Evolutionary conservation across 2,888 invertebrate genomes (phyloP).

Genomic region (Agrilus biguttatus): DNA sequence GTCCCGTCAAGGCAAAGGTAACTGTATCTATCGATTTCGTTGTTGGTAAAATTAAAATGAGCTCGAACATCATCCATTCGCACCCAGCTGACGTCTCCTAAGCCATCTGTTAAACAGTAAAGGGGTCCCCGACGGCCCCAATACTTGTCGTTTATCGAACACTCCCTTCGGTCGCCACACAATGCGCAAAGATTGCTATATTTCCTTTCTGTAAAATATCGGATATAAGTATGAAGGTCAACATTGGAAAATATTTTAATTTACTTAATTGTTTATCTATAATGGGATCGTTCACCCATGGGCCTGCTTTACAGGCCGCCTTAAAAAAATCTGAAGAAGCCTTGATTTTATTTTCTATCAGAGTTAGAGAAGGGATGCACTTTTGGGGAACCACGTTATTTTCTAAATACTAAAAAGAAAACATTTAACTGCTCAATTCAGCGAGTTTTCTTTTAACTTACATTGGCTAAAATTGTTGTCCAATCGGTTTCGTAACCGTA

Average conservation of each 20-base stretch:
- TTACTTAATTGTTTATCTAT: slow-evolving; percentile 49
- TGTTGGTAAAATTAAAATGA: slow-evolving; percentile 46
- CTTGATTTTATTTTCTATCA: slow-evolving; percentile 64
- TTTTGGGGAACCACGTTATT: slow-evolving; percentile 52
- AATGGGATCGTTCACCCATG: slow-evolving; percentile 56
- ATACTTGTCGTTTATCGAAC: slow-evolving; percentile 57
- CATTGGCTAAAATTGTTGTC: slow-evolving; percentile 59
- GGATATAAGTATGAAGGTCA: no score
- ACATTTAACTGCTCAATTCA: background rate
- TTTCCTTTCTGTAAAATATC: slow-evolving; percentile 34
- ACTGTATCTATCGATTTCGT: slow-evolving; percentile 40
- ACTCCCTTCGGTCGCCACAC: slow-evolving; percentile 47
- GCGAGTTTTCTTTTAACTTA: slow-evolving; percentile 26
- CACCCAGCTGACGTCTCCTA: slow-evolving; percentile 74
- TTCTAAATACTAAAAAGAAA: slow-evolving; percentile 52
- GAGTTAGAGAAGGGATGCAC: slow-evolving; percentile 52
- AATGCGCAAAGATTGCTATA: slow-evolving; percentile 61
- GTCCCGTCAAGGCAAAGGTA: slow-evolving; percentile 66
- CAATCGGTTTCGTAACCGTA: slow-evolving; percentile 57
- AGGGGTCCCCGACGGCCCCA: slow-evolving; percentile 74
- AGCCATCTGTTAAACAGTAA: slow-evolving; percentile 60
- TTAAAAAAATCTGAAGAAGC: slow-evolving; percentile 62
- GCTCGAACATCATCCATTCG: slow-evolving; percentile 50
- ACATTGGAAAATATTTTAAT: no score
- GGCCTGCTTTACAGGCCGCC: slow-evolving; percentile 72